A percentile compares a stretch with the other conserved stretches of the same genome.
phyloP scores from a whole-genome alignment of 2,888 invertebrate species.

The Acleris holmiana region DNA sequence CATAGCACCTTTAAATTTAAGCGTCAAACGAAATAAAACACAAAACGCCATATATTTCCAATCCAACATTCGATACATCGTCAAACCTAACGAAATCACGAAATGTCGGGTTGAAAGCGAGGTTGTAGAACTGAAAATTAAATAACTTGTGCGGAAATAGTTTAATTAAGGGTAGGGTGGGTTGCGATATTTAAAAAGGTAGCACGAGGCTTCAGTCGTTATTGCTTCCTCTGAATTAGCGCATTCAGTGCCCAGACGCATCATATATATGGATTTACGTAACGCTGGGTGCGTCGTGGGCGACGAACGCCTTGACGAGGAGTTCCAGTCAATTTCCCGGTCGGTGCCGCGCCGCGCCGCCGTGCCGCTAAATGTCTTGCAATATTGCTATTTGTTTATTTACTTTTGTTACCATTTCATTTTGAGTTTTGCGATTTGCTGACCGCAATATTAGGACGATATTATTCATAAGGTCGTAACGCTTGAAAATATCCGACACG shows the following conservation, averaged over 20 bases:
- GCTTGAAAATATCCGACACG: too few species aligned
- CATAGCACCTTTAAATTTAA: neutral
- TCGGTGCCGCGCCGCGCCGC: neutral
- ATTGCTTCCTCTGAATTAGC: conserved; percentile 72
- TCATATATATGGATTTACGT: too few species aligned
- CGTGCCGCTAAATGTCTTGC: too few species aligned
- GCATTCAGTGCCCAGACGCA: conserved; percentile 29
- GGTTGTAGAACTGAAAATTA: conserved; percentile 50
- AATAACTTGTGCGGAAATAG: conserved; percentile 62
- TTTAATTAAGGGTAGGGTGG: conserved; percentile 63
- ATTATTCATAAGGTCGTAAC: too few species aligned
- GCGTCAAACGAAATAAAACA: conserved; percentile 4
- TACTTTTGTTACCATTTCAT: too few species aligned
- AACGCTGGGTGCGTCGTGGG: too few species aligned
- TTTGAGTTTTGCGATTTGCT: too few species aligned
- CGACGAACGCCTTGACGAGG: conserved; percentile 25
- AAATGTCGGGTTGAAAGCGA: conserved; percentile 42
- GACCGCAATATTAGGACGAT: too few species aligned
- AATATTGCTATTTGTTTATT: too few species aligned
- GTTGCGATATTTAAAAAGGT: conserved; percentile 68
- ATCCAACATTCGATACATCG: conserved; percentile 4
- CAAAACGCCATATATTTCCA: conserved; percentile 7
- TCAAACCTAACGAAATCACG: conserved; percentile 6
- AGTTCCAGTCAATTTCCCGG: conserved; percentile 70
- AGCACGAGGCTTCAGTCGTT: conserved; percentile 54